Base-by-base conservation (phyloP, 2,888 invertebrate genomes). In the Volucella zonaria region DNA sequence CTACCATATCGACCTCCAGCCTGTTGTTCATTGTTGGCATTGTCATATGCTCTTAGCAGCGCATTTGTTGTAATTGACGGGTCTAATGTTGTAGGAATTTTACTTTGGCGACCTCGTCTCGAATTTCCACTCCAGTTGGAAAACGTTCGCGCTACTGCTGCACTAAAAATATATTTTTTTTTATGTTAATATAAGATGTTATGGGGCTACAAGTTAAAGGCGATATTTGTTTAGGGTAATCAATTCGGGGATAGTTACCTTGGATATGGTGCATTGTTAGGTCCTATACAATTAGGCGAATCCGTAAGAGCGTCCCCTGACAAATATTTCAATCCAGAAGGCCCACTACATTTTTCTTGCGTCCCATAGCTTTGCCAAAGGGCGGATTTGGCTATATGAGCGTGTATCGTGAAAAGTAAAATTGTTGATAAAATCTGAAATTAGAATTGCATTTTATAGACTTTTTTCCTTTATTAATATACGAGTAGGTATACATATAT, bases 281-380 rank as follows among this genome's bases (percentile, higher is more conserved):
- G 97, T 18, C 97, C 97, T 68, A 96, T 91, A 88, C 97, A 97
- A 89, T 96, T 95, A 23, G 93, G 92, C 8, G 95, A 94, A 90
- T 96, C 96, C 87, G 94, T 94, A 61, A 97, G 92, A 8, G 97
- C 97, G 91, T 97, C 97, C 15, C 97, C 97, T 94, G 96, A 97
- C 18, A 97, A 93, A 91, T 97, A 97, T 92, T 97, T 97, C 77
- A 97, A 92, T 88, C 94, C 94, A 77, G 93, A 92, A 18, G 95
- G 95, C 77, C 93, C 92, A 80, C 93, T 93, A 90, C 94, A 93
- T 89, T 94, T 94, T 89, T 93, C 87, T 59, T 83, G 79, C 52
- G 81, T 85, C 66, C 86, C 87, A 86, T 89, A 90, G 85, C 88
- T 90, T 80, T 91, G 89, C 92, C 92, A 92, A 68, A 92, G 73